phyloP scores from a whole-genome alignment of 2,888 invertebrate genomes.

The Ophion ventricosus region DNA sequence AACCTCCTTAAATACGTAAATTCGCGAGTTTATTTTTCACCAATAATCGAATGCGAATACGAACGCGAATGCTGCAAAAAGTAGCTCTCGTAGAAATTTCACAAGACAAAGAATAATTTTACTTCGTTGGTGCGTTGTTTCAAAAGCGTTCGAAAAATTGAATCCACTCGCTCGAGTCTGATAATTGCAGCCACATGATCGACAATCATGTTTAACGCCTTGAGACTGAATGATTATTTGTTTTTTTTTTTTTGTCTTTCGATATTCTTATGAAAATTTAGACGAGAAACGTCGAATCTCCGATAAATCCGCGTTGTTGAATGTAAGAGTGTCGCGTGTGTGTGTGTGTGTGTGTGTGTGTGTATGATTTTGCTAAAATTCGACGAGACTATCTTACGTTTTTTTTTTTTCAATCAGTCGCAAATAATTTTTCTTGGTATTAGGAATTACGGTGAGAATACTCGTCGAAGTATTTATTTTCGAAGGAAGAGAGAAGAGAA shows the following conservation, averaged over 20 bases:
- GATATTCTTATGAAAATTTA: not conserved
- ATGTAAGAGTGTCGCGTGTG: not conserved
- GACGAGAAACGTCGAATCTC: conserved; percentile 33
- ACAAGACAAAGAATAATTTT: conserved; percentile 4
- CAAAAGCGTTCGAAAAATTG: not conserved
- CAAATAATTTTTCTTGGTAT: not conserved
- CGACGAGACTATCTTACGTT: not conserved
- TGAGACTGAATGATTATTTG: conserved; percentile 74
- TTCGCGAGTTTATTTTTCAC: too few species aligned
- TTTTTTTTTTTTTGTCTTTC: conserved; percentile 11
- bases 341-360: too few species aligned
- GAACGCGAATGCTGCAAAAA: not conserved
- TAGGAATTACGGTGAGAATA: not conserved
- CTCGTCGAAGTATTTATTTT: not conserved
- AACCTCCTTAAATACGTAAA: too few species aligned
- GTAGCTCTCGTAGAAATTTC: not conserved
- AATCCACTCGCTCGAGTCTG: conserved; percentile 13
- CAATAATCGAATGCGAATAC: not conserved
- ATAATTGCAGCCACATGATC: conserved; percentile 72
- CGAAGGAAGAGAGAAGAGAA: conserved; percentile 67
- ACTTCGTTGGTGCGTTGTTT: conserved; percentile 2
- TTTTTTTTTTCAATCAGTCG: not conserved
- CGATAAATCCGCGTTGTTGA: conserved; percentile 37
- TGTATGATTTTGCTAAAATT: not conserved
- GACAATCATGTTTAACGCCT: conserved; percentile 80